A percentile compares a stretch with the other conserved stretches of the same genome.
Conservation (phyloP, 2,113 vertebrate species). For the Pseudorasbora parva region DNA sequence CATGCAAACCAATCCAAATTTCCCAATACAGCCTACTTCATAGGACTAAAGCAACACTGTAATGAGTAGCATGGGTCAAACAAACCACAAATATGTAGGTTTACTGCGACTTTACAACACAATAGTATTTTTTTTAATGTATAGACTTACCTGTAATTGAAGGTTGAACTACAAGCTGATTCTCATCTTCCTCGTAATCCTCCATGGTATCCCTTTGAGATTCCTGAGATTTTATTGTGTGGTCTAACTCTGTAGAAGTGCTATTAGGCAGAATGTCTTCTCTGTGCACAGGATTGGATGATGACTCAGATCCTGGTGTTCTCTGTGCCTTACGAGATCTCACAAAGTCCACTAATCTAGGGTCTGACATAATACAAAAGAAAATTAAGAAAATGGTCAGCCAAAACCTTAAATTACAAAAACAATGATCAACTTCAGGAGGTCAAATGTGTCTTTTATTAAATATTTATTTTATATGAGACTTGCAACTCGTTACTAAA, state of each 20-base stretch:
- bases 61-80: background rate
- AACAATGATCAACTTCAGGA: background rate
- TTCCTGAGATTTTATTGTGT: slow-evolving; percentile 50
- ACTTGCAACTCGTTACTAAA: background rate
- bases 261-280: slow-evolving; percentile 22
- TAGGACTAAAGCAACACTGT: background rate
- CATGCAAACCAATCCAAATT: background rate
- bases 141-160: slow-evolving; percentile 71
- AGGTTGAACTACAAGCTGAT: slow-evolving; percentile 35
- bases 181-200: slow-evolving; percentile 61
- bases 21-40: background rate
- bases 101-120: background rate
- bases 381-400: background rate
- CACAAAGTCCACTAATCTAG: slow-evolving; percentile 87
- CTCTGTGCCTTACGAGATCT: slow-evolving; percentile 75
- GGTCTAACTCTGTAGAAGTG: slow-evolving; percentile 31
- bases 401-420: background rate
- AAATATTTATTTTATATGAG: background rate
- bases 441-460: background rate
- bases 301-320: slow-evolving; percentile 47
- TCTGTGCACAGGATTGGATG: slow-evolving; percentile 49
- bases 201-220: slow-evolving; percentile 67
- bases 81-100: background rate
- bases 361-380: slow-evolving; percentile 77
- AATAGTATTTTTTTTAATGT: background rate